These are phyloP conservation scores for Girardinus metallicus DNA, from an alignment of 2,797 vertebrate genomes.

Conservation along the genomic window DNA sequence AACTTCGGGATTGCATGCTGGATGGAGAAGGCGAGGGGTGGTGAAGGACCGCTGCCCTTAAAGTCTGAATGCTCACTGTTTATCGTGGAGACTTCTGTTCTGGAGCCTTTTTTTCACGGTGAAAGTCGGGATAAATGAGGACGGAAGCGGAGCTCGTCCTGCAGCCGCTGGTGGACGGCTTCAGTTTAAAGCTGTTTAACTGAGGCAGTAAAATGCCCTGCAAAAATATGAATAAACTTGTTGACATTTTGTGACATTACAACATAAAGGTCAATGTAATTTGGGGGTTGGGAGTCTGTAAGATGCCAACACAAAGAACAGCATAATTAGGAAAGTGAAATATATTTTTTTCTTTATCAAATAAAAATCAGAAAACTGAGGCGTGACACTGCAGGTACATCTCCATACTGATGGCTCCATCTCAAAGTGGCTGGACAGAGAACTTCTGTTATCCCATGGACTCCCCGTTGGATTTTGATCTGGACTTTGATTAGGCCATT, in stretches of 20 bases:
- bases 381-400: not conserved
- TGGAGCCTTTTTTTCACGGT: conserved; percentile 45
- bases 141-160: conserved; percentile 38
- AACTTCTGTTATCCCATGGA: not conserved
- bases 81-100: conserved; percentile 63
- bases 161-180: conserved; percentile 52
- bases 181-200: conserved; percentile 48
- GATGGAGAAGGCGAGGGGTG: conserved; percentile 44
- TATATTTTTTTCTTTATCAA: not conserved
- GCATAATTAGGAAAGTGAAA: not conserved
- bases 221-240: not conserved
- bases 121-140: conserved; percentile 19
- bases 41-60: conserved; percentile 48
- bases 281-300: no score
- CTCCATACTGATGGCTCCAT: not conserved
- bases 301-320: not conserved
- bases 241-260: not conserved
- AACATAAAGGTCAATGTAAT: not conserved
- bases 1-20: conserved; percentile 15
- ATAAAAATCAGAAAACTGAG: not conserved
- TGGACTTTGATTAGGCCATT: not conserved
- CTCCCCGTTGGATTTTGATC: not conserved
- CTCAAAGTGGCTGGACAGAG: not conserved
- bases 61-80: conserved; percentile 74
- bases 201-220: not conserved